These are phyloP conservation scores for Heteromyza rotundicornis DNA, from an alignment of 2,888 invertebrate species.

Conservation along the genomic window DNA sequence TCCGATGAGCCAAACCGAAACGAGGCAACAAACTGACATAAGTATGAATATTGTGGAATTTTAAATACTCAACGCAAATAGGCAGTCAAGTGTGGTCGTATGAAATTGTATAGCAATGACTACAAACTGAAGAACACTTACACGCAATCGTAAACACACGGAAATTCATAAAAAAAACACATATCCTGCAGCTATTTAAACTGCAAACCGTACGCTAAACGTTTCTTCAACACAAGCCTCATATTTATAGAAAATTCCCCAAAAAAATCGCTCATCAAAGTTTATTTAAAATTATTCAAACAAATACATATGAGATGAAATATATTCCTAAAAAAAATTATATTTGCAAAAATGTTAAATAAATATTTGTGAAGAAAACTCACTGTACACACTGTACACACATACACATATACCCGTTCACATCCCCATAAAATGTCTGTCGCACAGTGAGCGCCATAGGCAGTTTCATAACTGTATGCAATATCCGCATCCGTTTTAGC, in stretches of 20 bases:
- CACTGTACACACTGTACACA: conserved; percentile 13
- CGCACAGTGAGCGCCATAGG: conserved; percentile 5
- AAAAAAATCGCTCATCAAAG: not conserved
- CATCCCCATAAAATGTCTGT: not conserved
- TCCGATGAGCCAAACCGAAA: conserved; percentile 11
- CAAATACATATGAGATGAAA: conserved; percentile 10
- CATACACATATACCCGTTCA: conserved; percentile 16
- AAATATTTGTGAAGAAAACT: conserved; percentile 24
- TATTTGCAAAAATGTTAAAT: conserved; percentile 26
- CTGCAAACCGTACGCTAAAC: not conserved
- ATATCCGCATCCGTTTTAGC: conserved; percentile 20
- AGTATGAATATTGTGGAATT: conserved; percentile 2
- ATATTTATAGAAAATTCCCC: not conserved
- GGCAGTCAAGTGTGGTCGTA: conserved; percentile 31
- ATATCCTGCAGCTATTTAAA: not conserved
- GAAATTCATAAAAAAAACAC: not conserved
- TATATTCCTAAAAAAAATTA: not conserved
- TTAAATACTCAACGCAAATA: conserved; percentile 23
- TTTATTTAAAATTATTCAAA: conserved; percentile 16
- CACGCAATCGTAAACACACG: conserved; percentile 10
- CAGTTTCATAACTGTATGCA: conserved; percentile 13
- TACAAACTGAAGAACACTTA: conserved; percentile 5
- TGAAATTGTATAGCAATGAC: conserved; percentile 13
- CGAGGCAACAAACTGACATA: conserved; percentile 2
- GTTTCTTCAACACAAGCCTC: not conserved